Percentiles rank a stretch among this genome's conserved stretches.
phyloP scores from a whole-genome alignment of 2,113 vertebrate genomes.

The Rhinogobius similis region DNA sequence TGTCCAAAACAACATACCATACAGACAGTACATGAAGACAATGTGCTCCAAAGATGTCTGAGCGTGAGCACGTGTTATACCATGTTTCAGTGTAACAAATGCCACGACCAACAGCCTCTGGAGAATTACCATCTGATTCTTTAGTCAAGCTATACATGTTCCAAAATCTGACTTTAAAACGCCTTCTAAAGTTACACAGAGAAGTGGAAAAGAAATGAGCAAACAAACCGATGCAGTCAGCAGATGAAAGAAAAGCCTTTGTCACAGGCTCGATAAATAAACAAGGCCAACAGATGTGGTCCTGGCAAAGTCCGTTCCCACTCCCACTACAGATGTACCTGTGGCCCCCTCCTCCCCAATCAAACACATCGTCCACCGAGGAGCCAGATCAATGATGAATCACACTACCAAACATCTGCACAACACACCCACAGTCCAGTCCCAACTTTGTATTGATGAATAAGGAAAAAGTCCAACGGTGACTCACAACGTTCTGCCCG shows the following conservation, averaged over 20 bases:
- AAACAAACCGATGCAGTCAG: constrained; percentile 55
- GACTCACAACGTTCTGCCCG: constrained; percentile 42
- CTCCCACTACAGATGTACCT: constrained; percentile 24
- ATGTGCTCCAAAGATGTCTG: neutral
- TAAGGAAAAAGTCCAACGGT: neutral
- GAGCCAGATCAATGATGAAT: constrained; percentile 23
- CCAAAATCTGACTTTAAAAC: constrained; percentile 15
- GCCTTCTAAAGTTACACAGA: constrained; percentile 15
- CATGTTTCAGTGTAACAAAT: neutral
- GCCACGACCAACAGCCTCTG: neutral
- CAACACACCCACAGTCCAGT: neutral
- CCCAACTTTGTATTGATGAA: constrained; percentile 5
- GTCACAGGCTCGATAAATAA: constrained; percentile 57
- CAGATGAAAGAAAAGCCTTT: constrained; percentile 54
- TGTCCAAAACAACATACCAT: neutral
- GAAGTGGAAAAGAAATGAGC: constrained; percentile 23
- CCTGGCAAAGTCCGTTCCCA: constrained; percentile 3
- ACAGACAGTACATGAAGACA: neutral
- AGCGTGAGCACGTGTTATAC: neutral
- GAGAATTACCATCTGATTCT: neutral
- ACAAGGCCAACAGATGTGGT: constrained; percentile 57
- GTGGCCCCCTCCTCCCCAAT: neutral
- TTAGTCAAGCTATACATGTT: neutral
- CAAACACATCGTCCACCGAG: constrained; percentile 6
- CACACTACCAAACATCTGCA: constrained; percentile 16